phyloP scores from a whole-genome alignment of 1,140 invertebrate species.

The roundworm (Caenorhabditis elegans) region DNA sequence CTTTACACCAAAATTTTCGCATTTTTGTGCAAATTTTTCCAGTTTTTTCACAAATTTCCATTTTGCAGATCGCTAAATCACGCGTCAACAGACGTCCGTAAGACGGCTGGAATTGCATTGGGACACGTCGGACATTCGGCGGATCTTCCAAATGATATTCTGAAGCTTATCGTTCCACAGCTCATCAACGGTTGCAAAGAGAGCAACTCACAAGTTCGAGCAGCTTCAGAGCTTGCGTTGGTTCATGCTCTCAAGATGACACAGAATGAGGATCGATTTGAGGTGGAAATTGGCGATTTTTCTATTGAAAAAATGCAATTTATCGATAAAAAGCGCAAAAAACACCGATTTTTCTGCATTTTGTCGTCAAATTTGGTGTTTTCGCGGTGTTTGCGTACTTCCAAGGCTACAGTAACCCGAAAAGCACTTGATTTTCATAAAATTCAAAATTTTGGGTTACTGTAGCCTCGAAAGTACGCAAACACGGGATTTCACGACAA shows the following conservation, averaged over 20 bases:
- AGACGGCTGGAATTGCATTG: background rate
- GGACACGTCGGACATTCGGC: background rate
- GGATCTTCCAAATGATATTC: background rate
- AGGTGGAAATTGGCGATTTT: background rate
- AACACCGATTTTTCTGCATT: no score
- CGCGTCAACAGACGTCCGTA: slow-evolving; percentile 13
- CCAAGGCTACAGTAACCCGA: no score
- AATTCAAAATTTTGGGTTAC: no score
- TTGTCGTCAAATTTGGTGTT: no score
- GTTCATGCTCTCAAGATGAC: slow-evolving; percentile 21
- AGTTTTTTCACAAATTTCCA: no score
- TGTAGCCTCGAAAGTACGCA: no score
- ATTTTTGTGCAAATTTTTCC: no score
- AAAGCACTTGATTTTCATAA: no score
- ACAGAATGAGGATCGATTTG: background rate
- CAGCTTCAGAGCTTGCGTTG: slow-evolving; percentile 14
- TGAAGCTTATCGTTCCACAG: slow-evolving; percentile 37
- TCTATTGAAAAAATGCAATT: background rate
- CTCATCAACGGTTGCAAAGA: slow-evolving; percentile 37
- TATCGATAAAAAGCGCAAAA: background rate
- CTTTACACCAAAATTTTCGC: no score
- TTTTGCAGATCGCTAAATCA: slow-evolving; percentile 23
- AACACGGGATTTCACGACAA: no score
- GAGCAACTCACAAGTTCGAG: slow-evolving; percentile 27
- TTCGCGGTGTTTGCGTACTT: no score